phyloP scores from a whole-genome alignment of 2,888 invertebrate genomes.

The Opisthograptis luteolata region DNA sequence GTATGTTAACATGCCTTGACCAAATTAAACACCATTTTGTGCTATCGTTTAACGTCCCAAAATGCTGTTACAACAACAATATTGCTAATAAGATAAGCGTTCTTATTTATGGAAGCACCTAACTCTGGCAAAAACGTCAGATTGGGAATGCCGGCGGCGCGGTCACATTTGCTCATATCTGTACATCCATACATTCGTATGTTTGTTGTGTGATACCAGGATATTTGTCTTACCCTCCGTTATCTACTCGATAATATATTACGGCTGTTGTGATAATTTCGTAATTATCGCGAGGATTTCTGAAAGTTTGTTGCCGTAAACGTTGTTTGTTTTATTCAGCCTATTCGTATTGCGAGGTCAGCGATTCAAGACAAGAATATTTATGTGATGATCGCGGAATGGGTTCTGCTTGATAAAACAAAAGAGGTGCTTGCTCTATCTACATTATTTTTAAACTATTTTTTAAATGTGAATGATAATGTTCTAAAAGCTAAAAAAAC shows the following conservation, averaged over 20 bases:
- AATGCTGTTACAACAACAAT: constrained; percentile 58
- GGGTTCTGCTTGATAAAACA: too few species aligned
- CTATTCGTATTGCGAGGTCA: neutral
- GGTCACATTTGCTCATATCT: constrained; percentile 52
- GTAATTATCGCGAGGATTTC: constrained; percentile 31
- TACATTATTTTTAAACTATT: too few species aligned
- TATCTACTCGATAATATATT: constrained; percentile 39
- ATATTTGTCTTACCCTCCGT: constrained; percentile 36
- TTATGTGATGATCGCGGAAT: too few species aligned
- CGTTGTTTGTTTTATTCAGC: constrained; percentile 25
- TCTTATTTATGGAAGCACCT: constrained; percentile 57
- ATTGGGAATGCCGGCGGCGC: constrained; percentile 58
- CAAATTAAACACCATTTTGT: too few species aligned
- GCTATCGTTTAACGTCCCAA: constrained; percentile 46
- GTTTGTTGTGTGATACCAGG: constrained; percentile 25
- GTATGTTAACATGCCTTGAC: too few species aligned
- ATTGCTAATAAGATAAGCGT: constrained; percentile 72
- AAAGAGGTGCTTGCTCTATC: too few species aligned
- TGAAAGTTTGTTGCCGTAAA: constrained; percentile 20
- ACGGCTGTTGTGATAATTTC: constrained; percentile 35
- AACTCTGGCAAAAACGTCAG: constrained; percentile 63
- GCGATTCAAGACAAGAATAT: neutral
- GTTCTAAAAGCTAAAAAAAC: too few species aligned
- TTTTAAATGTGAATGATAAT: too few species aligned
- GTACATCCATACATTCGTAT: constrained; percentile 8